Conservation (phyloP, 2,888 invertebrate species). For the Nebria brevicollis region DNA sequence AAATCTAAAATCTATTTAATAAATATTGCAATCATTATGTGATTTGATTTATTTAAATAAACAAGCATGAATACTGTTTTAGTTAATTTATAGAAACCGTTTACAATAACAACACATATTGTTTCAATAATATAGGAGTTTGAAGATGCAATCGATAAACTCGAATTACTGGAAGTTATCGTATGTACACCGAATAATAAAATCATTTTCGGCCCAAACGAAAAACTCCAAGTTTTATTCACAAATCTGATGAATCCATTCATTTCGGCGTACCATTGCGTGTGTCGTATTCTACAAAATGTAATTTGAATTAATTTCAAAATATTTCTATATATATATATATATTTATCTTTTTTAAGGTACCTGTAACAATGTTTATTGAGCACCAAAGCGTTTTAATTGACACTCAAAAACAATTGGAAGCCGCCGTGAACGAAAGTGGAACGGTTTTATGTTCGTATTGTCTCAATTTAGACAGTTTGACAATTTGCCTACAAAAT, state of each 20-base stretch:
- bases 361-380: conserved; percentile 36
- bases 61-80: too few species aligned
- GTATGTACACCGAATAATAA: conserved; percentile 52
- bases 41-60: too few species aligned
- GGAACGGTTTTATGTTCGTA: conserved; percentile 71
- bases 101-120: too few species aligned
- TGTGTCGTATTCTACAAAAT: conserved; percentile 64
- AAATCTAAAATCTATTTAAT: too few species aligned
- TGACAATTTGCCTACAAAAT: conserved; percentile 68
- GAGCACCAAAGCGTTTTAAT: conserved; percentile 68
- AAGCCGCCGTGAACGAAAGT: conserved; percentile 61
- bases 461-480: conserved; percentile 76
- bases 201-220: conserved; percentile 62
- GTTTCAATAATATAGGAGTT: conserved; percentile 60
- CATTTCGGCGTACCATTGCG: conserved; percentile 68
- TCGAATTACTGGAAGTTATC: conserved; percentile 58
- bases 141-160: conserved; percentile 60
- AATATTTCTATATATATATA: conserved; percentile 31
- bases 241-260: conserved; percentile 73
- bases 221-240: conserved; percentile 67
- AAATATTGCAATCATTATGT: too few species aligned
- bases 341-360: conserved; percentile 35
- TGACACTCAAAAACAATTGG: conserved; percentile 70
- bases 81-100: too few species aligned
- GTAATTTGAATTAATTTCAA: conserved; percentile 59